These are phyloP conservation scores for Megalopta genalis DNA, from an alignment of 1,140 invertebrate species.

Conservation along the genomic window DNA sequence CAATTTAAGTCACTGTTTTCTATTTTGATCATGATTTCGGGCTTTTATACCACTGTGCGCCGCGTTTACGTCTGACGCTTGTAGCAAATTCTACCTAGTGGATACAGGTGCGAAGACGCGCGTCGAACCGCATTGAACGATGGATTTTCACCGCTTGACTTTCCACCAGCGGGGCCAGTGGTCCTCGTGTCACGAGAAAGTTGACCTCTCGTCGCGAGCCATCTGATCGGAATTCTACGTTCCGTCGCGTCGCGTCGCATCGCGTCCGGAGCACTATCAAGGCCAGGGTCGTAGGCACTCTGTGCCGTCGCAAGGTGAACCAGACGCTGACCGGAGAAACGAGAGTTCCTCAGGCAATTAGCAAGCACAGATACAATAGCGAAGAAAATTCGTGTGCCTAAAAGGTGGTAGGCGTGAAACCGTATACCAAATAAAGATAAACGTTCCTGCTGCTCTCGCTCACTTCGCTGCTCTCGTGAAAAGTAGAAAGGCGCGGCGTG, in stretches of 20 bases:
- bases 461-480: neutral
- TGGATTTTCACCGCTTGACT: slow-evolving; percentile 9
- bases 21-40: no score
- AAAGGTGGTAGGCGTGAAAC: neutral
- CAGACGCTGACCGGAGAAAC: neutral
- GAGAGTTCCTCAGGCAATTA: slow-evolving; percentile 15
- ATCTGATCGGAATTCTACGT: slow-evolving; percentile 16
- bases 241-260: neutral
- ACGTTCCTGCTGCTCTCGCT: neutral
- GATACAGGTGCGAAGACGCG: no score
- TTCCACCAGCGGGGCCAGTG: slow-evolving; percentile 2
- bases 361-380: neutral
- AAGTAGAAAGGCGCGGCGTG: neutral
- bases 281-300: slow-evolving; percentile 14
- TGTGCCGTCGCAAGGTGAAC: slow-evolving; percentile 25
- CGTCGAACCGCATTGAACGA: no score
- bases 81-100: no score
- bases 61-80: no score
- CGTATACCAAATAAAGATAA: neutral
- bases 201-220: slow-evolving; percentile 10
- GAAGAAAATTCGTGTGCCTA: neutral
- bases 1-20: no score
- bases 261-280: slow-evolving; percentile 36
- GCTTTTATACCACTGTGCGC: no score
- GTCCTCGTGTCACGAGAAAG: slow-evolving; percentile 30